A percentile compares a stretch with the other conserved stretches of the same genome.
phyloP scores from a whole-genome alignment of 2,113 vertebrate genomes.

The Hippocampus mohnikei region DNA sequence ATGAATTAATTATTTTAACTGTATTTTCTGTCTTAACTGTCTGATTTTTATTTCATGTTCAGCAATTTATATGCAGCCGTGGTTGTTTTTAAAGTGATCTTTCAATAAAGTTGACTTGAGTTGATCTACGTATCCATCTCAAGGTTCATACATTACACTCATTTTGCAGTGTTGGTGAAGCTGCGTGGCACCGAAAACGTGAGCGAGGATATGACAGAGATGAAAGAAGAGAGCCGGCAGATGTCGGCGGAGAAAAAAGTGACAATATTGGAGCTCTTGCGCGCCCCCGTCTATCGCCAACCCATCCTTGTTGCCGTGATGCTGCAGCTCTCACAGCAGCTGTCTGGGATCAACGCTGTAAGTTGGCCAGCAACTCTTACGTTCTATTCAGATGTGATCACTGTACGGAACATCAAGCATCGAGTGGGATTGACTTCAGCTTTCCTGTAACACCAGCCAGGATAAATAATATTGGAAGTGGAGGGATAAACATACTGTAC shows the following conservation, averaged over 20 bases:
- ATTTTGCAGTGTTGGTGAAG: conserved; percentile 82
- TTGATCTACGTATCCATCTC: neutral
- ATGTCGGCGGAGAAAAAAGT: conserved; percentile 96
- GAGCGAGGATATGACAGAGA: conserved; percentile 86
- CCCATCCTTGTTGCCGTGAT: conserved; percentile 88
- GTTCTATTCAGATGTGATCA: neutral
- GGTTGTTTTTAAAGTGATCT: no score
- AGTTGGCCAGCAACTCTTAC: conserved; percentile 22
- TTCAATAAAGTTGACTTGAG: no score
- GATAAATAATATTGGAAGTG: neutral
- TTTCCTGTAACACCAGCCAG: neutral
- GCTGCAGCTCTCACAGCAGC: conserved; percentile 93
- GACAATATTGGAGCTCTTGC: conserved; percentile 89
- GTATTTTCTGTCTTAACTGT: no score
- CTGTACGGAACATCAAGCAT: neutral
- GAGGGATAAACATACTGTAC: neutral
- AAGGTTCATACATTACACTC: neutral
- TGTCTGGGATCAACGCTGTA: conserved; percentile 83
- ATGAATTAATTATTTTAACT: no score
- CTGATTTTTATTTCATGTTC: no score
- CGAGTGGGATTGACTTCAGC: neutral
- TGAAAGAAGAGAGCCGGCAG: conserved; percentile 92
- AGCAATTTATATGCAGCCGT: no score
- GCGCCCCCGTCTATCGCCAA: conserved; percentile 83
- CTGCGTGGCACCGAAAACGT: conserved; percentile 85